Conservation (phyloP, 2,888 invertebrate genomes). For the Eurois occulta region DNA sequence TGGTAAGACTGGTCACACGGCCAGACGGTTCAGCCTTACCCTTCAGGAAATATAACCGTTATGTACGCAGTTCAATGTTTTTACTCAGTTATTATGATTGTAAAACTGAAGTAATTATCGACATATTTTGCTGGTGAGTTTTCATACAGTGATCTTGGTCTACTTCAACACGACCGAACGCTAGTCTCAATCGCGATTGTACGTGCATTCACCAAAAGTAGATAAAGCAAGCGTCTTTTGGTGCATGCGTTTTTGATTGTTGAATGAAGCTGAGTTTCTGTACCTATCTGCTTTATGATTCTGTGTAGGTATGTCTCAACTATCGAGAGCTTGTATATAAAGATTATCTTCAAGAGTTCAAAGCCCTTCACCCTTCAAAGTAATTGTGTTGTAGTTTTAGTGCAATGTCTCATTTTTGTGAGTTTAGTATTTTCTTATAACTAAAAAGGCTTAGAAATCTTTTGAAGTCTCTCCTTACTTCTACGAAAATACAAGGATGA, state of each 20-base stretch:
- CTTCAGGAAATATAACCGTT: not conserved
- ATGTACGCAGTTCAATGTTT: not conserved
- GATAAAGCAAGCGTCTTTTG: not conserved
- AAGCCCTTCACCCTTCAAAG: not conserved
- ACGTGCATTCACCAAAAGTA: not conserved
- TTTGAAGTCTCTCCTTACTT: not conserved
- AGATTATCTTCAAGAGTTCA: slow-evolving; percentile 14
- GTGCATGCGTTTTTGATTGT: too few relatives aligned
- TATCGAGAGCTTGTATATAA: slow-evolving; percentile 16
- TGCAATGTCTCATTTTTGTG: not conserved
- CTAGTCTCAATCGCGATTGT: not conserved
- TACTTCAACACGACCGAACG: not conserved
- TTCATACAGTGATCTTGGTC: not conserved
- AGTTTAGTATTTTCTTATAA: slow-evolving; percentile 1
- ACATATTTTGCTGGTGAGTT: not conserved
- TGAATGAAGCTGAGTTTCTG: not conserved
- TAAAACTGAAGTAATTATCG: not conserved
- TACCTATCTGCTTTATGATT: not conserved
- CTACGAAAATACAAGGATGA: not conserved
- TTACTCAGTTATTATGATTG: not conserved
- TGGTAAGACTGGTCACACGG: too few relatives aligned
- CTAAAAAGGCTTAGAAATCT: not conserved
- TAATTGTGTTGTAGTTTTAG: not conserved
- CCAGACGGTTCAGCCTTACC: too few relatives aligned
- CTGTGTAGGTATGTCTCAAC: slow-evolving; percentile 7